Evolutionary conservation across 2,797 vertebrate genomes (phyloP).

Genomic region (Acipenser ruthenus): DNA sequence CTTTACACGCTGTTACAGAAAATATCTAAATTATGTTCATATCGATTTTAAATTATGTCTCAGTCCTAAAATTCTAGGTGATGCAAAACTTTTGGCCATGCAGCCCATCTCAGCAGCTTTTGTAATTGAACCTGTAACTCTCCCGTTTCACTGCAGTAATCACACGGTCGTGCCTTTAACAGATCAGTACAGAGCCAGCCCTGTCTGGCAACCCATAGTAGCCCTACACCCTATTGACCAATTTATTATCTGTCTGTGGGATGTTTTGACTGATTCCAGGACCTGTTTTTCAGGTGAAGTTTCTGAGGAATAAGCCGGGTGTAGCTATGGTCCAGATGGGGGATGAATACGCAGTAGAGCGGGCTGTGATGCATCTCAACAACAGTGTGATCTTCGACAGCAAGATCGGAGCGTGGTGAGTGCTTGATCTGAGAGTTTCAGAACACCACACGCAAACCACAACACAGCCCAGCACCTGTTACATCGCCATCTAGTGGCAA

Average conservation of each 20-base stretch:
- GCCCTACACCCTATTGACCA: background rate
- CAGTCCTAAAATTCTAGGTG: no score
- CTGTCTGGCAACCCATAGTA: background rate
- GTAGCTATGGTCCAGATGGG: slow-evolving; percentile 20
- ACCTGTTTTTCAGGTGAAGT: slow-evolving; percentile 13
- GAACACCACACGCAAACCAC: no score
- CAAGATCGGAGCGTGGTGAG: slow-evolving; percentile 14
- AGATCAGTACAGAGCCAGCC: background rate
- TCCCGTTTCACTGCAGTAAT: no score
- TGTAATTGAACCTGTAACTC: no score
- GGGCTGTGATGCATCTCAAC: slow-evolving; percentile 13
- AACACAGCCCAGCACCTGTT: no score
- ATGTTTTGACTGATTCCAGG: background rate
- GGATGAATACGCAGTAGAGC: slow-evolving; percentile 13
- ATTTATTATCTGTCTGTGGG: background rate
- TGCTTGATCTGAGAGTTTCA: no score
- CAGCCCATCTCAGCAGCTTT: no score
- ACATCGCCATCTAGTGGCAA: no score
- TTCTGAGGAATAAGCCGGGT: slow-evolving; percentile 18
- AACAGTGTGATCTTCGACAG: slow-evolving; percentile 11
- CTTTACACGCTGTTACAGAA: no score
- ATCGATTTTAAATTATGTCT: no score
- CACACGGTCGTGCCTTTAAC: background rate
- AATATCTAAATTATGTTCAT: no score
- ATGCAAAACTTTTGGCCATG: no score